These are phyloP conservation scores for Myripristis murdjan DNA, from an alignment of 2,797 vertebrate genomes.

Conservation along the genomic window DNA sequence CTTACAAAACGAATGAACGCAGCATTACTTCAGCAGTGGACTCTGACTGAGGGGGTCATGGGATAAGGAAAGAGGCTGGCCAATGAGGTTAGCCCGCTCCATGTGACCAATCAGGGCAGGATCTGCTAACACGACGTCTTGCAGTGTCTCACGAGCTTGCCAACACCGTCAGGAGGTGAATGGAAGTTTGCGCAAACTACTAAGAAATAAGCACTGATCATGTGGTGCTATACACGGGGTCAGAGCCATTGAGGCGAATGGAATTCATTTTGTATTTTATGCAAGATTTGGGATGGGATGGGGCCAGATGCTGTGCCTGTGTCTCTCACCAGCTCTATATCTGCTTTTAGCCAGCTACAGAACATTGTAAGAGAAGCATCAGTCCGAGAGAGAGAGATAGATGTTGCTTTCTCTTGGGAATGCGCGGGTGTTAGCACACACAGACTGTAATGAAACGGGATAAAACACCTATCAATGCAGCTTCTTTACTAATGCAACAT, in stretches of 20 bases:
- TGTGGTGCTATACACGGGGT: slow-evolving; percentile 53
- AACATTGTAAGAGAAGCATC: no score
- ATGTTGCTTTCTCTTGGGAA: slow-evolving; percentile 8
- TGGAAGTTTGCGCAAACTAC: slow-evolving; percentile 21
- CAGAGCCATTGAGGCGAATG: slow-evolving; percentile 40
- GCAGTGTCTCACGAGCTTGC: slow-evolving; percentile 12
- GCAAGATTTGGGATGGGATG: slow-evolving; percentile 38
- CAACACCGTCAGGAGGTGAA: slow-evolving; percentile 11
- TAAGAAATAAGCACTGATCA: slow-evolving; percentile 44
- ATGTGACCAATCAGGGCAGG: slow-evolving; percentile 39
- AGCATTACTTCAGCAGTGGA: slow-evolving; percentile 20
- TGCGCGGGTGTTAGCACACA: not conserved
- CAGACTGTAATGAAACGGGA: slow-evolving; percentile 7
- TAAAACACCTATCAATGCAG: slow-evolving; percentile 40
- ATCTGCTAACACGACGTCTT: not conserved
- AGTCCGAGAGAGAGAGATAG: not conserved
- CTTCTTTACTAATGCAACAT: slow-evolving; percentile 31
- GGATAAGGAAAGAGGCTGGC: slow-evolving; percentile 16
- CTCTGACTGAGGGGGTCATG: slow-evolving; percentile 6
- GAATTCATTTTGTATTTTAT: slow-evolving; percentile 60
- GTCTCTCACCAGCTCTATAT: slow-evolving; percentile 1
- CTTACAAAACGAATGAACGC: not conserved
- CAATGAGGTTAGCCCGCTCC: slow-evolving; percentile 2
- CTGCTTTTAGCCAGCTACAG: no score
- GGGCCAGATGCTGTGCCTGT: slow-evolving; percentile 3